Evolutionary conservation across 2,888 invertebrate genomes (phyloP).

Genomic region (Morinoia aosen): DNA sequence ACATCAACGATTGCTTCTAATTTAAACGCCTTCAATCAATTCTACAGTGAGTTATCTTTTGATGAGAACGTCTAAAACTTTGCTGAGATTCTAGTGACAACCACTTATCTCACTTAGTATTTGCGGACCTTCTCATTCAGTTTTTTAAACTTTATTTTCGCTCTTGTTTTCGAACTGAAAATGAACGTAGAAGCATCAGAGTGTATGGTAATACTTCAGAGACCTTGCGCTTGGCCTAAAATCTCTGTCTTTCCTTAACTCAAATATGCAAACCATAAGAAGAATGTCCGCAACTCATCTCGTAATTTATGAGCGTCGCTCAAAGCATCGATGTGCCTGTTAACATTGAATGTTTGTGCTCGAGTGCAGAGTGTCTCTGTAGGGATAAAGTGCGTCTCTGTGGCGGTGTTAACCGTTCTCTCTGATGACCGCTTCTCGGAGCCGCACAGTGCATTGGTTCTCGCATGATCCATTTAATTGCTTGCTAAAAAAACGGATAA

Average conservation of each 20-base stretch:
- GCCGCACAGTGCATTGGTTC: neutral
- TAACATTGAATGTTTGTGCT: neutral
- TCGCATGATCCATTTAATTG: conserved; percentile 1
- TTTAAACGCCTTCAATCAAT: no score
- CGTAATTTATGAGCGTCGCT: neutral
- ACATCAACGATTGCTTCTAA: no score
- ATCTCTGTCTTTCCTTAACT: neutral
- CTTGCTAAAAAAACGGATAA: neutral
- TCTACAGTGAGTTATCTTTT: no score
- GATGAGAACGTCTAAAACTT: no score
- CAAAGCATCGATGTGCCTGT: neutral
- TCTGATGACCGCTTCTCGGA: neutral
- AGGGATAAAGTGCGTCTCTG: neutral
- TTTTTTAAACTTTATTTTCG: neutral
- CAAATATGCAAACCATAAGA: neutral
- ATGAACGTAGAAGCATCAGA: neutral
- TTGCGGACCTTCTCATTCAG: neutral
- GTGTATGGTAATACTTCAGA: neutral
- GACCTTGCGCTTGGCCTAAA: neutral
- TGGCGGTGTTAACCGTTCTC: neutral
- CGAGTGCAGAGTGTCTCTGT: neutral
- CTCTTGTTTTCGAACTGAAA: neutral
- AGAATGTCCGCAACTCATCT: neutral
- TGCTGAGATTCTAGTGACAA: no score
- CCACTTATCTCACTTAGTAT: no score